phyloP scores from a whole-genome alignment of 1,140 invertebrate genomes.

The Bilobella aurantiaca region DNA sequence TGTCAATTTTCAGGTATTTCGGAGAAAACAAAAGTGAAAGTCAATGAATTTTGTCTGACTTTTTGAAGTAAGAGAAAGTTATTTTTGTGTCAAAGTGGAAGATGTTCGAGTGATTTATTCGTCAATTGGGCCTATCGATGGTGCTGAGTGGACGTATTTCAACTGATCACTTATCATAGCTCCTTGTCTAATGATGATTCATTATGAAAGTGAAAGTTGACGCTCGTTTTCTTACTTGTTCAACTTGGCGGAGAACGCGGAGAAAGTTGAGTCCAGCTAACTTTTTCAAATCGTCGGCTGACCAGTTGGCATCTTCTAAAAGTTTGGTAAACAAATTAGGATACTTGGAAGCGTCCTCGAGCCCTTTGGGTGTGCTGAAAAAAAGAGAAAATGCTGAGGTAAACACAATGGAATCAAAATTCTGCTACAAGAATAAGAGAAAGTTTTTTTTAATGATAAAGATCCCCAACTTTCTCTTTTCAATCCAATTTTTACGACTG shows the following conservation, averaged over 20 bases:
- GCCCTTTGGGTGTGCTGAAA: constrained; percentile 32
- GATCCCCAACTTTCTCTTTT: not conserved
- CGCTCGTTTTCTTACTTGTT: constrained; percentile 48
- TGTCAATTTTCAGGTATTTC: too few species aligned
- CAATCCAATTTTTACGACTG: not conserved
- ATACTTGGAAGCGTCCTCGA: constrained; percentile 35
- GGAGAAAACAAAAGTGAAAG: too few species aligned
- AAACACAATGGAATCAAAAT: not conserved
- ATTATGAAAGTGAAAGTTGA: too few species aligned
- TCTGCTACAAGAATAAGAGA: not conserved
- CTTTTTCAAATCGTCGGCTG: constrained; percentile 70
- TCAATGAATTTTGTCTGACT: too few species aligned
- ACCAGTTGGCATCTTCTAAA: constrained; percentile 67
- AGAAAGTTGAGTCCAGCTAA: constrained; percentile 76
- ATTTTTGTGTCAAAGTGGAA: too few species aligned
- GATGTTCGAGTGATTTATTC: too few species aligned
- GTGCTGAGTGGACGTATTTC: too few species aligned
- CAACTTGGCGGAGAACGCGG: constrained; percentile 54
- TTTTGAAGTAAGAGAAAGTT: too few species aligned
- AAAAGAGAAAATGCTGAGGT: not conserved
- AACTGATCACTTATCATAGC: too few species aligned
- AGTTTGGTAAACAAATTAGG: constrained; percentile 35
- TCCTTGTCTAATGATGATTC: too few species aligned
- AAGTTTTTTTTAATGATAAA: not conserved
- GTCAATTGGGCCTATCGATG: too few species aligned